These are phyloP conservation scores for Typhlichthys subterraneus DNA, from an alignment of 2,797 vertebrate genomes.

Conservation along the genomic window DNA sequence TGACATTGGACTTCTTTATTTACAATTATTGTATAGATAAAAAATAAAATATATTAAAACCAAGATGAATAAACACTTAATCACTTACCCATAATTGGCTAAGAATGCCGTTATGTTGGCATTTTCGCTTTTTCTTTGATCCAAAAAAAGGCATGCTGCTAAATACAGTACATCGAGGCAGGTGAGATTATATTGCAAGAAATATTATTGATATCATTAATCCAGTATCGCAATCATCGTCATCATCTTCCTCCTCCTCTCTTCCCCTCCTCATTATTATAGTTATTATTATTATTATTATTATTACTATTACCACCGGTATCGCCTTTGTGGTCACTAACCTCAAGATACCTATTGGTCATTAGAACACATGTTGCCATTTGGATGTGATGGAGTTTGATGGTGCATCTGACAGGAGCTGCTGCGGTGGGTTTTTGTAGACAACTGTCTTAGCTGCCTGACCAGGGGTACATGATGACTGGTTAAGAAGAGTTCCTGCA, in stretches of 20 bases:
- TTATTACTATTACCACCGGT: conserved; percentile 52
- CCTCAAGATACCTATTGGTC: conserved; percentile 62
- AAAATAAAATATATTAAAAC: conserved; percentile 99
- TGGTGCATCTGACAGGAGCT: conserved; percentile 74
- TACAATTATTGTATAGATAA: conserved; percentile 99
- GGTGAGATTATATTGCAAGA: conserved; percentile 91
- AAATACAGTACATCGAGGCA: conserved; percentile 96
- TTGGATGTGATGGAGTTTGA: conserved; percentile 71
- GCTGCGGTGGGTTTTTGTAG: conserved; percentile 53
- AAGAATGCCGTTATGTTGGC: conserved; percentile 89
- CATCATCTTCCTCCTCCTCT: conserved; percentile 62
- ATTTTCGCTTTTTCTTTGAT: conserved; percentile 84
- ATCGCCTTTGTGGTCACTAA: conserved; percentile 35
- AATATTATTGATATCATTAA: conserved; percentile 69
- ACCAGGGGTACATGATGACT: conserved; percentile 58
- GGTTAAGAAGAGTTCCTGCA: conserved; percentile 55
- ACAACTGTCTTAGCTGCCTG: conserved; percentile 56
- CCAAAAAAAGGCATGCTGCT: conserved; percentile 97
- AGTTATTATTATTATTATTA: conserved; percentile 33
- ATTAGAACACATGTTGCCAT: conserved; percentile 67
- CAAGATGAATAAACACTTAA: conserved; percentile 94
- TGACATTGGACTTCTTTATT: conserved; percentile 99
- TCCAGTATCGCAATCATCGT: conserved; percentile 45
- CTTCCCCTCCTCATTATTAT: conserved; percentile 64
- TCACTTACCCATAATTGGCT: conserved; percentile 95